Conservation (phyloP, 2,797 vertebrate species). For the Rhynchonycteris naso region DNA sequence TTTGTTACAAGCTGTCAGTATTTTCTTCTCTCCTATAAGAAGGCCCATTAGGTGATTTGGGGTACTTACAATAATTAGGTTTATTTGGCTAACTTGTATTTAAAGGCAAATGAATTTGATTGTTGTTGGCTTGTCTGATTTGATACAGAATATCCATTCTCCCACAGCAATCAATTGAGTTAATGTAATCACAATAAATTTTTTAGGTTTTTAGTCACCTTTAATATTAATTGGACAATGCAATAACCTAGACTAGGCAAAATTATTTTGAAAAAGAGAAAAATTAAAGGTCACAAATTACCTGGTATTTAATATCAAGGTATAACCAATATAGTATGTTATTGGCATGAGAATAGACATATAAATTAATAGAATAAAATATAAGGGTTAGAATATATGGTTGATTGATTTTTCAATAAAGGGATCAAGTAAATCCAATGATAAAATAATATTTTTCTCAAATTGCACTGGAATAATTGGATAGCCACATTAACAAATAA, state of each 20-base stretch:
- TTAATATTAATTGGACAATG: not conserved
- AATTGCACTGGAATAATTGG: not conserved
- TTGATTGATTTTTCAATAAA: not conserved
- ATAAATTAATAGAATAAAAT: not conserved
- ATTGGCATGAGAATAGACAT: not conserved
- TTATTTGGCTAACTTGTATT: conserved; percentile 10
- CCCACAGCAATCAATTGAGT: not conserved
- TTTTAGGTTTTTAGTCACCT: not conserved
- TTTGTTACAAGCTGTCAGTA: not conserved
- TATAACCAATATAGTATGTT: not conserved
- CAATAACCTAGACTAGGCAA: not conserved
- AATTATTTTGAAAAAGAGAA: not conserved
- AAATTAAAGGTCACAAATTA: not conserved
- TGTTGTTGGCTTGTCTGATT: not conserved
- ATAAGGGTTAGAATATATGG: not conserved
- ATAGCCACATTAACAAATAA: not conserved
- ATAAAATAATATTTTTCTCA: not conserved
- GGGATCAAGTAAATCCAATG: not conserved
- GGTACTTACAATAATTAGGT: not conserved
- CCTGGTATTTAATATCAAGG: not conserved
- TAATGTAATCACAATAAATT: not conserved
- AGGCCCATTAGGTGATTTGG: not conserved
- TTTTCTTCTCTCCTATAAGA: not conserved
- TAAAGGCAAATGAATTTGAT: not conserved
- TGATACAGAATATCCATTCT: not conserved